Evolutionary conservation across 2,888 invertebrate species (phyloP).

Genomic region (Aradus depressus): DNA sequence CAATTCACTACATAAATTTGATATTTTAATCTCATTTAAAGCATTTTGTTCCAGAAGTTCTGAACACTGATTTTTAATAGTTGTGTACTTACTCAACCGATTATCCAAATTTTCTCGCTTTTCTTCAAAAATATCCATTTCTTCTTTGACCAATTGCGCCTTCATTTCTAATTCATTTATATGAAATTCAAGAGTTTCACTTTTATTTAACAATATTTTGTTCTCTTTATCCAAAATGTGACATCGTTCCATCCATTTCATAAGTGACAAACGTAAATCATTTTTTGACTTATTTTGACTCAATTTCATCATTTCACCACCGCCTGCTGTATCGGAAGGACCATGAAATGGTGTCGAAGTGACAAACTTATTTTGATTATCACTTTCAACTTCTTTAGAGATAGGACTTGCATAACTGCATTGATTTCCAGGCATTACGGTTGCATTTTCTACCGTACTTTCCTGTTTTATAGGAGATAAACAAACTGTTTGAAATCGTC

Average conservation of each 20-base stretch:
- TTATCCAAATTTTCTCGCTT: slow-evolving; percentile 16
- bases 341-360: slow-evolving; percentile 21
- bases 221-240: slow-evolving; percentile 19
- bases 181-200: slow-evolving; percentile 10
- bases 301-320: slow-evolving; percentile 12
- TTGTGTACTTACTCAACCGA: slow-evolving; percentile 12
- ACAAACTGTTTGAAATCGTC: too few species aligned
- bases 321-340: slow-evolving; percentile 14
- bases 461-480: too few species aligned
- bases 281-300: not conserved
- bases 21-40: slow-evolving; percentile 11
- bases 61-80: slow-evolving; percentile 10
- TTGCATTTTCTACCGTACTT: too few species aligned
- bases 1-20: slow-evolving; percentile 11
- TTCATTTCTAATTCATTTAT: slow-evolving; percentile 17
- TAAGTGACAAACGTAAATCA: slow-evolving; percentile 8
- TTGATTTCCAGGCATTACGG: not conserved
- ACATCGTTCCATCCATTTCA: slow-evolving; percentile 24
- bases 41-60: slow-evolving; percentile 9
- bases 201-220: slow-evolving; percentile 12
- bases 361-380: slow-evolving; percentile 6
- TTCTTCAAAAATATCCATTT: slow-evolving; percentile 16
- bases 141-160: slow-evolving; percentile 11
- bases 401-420: not conserved
- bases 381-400: not conserved